phyloP scores from a whole-genome alignment of 2,888 invertebrate species.

The Yponomeuta evonymella region DNA sequence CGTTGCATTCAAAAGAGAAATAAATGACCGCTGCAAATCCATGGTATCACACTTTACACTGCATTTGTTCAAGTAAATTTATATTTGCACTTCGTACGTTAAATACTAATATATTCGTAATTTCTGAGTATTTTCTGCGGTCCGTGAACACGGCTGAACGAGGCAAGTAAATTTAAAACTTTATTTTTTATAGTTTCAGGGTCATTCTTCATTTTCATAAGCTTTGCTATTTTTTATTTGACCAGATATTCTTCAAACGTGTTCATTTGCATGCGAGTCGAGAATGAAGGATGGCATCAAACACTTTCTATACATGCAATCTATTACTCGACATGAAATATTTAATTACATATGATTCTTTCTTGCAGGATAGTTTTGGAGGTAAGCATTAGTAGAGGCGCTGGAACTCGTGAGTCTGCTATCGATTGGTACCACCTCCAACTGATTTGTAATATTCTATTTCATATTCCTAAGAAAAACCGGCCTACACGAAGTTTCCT shows the following conservation, averaged over 20 bases:
- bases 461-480: slow-evolving; percentile 2
- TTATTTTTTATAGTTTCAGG: background rate
- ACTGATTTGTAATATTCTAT: background rate
- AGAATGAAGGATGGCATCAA: background rate
- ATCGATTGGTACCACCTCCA: background rate
- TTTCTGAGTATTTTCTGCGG: background rate
- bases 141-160: background rate
- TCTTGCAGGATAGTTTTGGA: background rate
- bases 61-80: background rate
- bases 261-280: background rate
- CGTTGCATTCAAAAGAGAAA: background rate
- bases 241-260: background rate
- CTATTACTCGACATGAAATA: background rate
- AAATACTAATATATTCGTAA: background rate
- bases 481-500: background rate
- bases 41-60: background rate
- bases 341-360: background rate
- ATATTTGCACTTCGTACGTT: background rate
- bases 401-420: background rate
- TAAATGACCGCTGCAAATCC: background rate
- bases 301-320: background rate
- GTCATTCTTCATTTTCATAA: background rate
- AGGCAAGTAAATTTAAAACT: background rate
- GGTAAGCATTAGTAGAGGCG: background rate
- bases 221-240: no score